Percentiles rank a stretch among this genome's conserved stretches.
Conservation (phyloP, 2,888 invertebrate species). For the Agrochola lychnidis region DNA sequence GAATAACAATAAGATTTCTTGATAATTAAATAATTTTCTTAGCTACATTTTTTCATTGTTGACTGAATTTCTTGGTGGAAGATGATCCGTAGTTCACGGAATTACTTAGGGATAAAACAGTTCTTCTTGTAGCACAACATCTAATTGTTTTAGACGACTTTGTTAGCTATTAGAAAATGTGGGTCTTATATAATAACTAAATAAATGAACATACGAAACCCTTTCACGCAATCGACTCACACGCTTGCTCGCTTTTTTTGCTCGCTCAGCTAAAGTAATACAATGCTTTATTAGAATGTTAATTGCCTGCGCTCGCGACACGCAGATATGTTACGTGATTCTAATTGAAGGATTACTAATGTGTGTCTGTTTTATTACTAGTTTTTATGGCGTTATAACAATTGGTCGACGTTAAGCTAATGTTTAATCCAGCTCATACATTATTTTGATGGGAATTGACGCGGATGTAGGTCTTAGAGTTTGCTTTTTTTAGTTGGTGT, state of each 20-base stretch:
- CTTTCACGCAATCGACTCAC: conserved; percentile 2
- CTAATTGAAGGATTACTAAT: conserved; percentile 66
- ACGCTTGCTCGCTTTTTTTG: conserved; percentile 55
- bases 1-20: not conserved
- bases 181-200: too few species aligned
- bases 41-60: not conserved
- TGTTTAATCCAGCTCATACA: conserved; percentile 33
- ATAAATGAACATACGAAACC: conserved; percentile 15
- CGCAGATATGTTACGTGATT: conserved; percentile 69
- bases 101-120: not conserved
- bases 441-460: conserved; percentile 14
- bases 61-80: not conserved
- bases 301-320: conserved; percentile 71
- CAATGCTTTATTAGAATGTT: conserved; percentile 75
- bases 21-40: conserved; percentile 2
- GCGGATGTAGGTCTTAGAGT: not conserved
- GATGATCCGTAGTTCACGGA: conserved; percentile 9
- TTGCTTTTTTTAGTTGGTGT: not conserved
- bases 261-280: conserved; percentile 61
- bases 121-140: not conserved
- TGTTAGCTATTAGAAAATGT: not conserved
- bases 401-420: conserved; percentile 36
- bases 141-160: not conserved
- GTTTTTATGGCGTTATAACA: conserved; percentile 55
- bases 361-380: conserved; percentile 57